Percentiles rank a stretch among this genome's conserved stretches.
These are phyloP conservation scores for Aurelia sp. DNA, from an alignment of 30 jellyfish, hydroid and myxozoan species.

Conservation along the genomic window DNA sequence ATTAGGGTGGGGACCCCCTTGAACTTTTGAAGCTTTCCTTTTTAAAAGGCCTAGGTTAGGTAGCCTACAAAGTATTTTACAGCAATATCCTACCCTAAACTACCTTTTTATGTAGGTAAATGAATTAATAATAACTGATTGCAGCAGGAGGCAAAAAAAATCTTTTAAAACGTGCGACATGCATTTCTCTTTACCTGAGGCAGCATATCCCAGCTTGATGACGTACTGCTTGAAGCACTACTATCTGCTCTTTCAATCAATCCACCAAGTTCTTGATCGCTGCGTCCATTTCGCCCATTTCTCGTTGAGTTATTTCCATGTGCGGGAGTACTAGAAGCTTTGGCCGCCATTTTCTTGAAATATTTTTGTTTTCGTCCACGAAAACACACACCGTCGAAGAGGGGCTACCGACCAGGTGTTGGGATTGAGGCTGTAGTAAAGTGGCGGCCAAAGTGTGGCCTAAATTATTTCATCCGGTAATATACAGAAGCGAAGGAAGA, in stretches of 20 bases:
- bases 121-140: no score
- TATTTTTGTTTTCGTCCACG: slow-evolving; percentile 54
- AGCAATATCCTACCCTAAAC: no score
- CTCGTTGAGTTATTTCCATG: slow-evolving; percentile 13
- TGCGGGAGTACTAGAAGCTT: slow-evolving; percentile 58
- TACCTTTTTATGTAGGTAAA: no score
- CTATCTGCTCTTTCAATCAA: slow-evolving; percentile 88
- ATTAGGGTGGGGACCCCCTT: no score
- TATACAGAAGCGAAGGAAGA: background rate
- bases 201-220: slow-evolving; percentile 98
- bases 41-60: no score
- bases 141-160: no score
- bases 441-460: background rate
- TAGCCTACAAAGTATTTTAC: no score
- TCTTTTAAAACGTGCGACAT: no score
- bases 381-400: slow-evolving; percentile 54
- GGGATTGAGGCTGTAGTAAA: background rate
- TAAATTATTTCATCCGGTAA: background rate
- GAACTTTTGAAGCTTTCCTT: no score
- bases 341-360: slow-evolving; percentile 61
- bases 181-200: slow-evolving; percentile 69
- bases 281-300: slow-evolving; percentile 24
- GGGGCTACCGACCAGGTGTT: no score
- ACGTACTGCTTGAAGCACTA: slow-evolving; percentile 78
- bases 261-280: slow-evolving; percentile 35